Percentiles rank a stretch among this genome's conserved stretches.
Evolutionary conservation across 2,888 invertebrate genomes (phyloP).

Genomic region (Parnassius apollo): DNA sequence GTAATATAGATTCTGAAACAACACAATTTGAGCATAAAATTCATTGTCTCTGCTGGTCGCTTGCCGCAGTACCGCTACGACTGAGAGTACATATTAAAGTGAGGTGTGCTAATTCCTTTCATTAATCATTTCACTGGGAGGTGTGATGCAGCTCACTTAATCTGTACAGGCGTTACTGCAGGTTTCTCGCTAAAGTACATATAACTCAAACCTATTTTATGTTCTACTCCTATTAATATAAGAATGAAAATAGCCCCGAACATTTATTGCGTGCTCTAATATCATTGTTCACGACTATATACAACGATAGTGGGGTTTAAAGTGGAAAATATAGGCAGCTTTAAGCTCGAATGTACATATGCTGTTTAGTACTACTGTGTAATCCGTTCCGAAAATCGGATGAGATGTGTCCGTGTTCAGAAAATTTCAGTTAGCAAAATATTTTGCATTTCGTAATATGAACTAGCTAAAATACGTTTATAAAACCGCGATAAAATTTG

Average conservation of each 20-base stretch:
- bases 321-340: no score
- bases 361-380: no score
- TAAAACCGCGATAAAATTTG: no score
- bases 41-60: not conserved
- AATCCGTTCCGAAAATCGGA: no score
- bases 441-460: no score
- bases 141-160: not conserved
- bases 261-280: not conserved
- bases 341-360: no score
- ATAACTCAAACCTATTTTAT: not conserved
- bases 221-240: not conserved
- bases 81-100: not conserved
- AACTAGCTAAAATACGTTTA: no score
- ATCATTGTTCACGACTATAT: no score
- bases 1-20: not conserved
- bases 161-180: not conserved
- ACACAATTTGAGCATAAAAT: not conserved
- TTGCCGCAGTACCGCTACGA: not conserved
- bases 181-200: not conserved
- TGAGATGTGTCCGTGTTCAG: no score
- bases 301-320: no score
- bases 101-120: constrained; percentile 3
- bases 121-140: not conserved
- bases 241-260: not conserved
- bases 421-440: no score